Evolutionary conservation across 2,113 vertebrate genomes (phyloP).

Genomic region (Rhinopithecus roxellana): DNA sequence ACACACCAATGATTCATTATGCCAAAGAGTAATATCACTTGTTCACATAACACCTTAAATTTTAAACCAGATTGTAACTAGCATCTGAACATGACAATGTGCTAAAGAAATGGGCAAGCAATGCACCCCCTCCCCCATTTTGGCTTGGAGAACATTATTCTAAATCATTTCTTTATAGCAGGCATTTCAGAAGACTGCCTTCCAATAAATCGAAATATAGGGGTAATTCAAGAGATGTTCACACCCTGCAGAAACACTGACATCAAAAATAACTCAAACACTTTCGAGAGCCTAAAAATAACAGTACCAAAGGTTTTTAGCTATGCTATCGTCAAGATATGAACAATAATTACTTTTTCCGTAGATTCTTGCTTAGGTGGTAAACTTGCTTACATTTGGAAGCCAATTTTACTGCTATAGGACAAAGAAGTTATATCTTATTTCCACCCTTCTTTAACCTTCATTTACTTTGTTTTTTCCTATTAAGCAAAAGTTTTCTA

Average conservation of each 20-base stretch:
- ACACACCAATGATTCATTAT: neutral
- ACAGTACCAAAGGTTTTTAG: neutral
- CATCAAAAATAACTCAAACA: slow-evolving; percentile 31
- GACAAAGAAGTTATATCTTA: neutral
- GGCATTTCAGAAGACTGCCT: neutral
- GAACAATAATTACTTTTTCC: neutral
- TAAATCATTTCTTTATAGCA: neutral
- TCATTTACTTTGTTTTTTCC: neutral
- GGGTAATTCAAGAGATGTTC: neutral
- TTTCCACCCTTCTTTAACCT: neutral
- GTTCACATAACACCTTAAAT: neutral
- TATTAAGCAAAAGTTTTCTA: neutral
- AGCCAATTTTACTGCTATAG: neutral
- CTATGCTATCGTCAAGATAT: neutral
- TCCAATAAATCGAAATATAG: neutral
- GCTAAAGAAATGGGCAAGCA: neutral
- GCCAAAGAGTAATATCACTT: neutral
- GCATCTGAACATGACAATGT: neutral
- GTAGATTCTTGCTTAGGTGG: neutral
- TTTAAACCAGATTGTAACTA: slow-evolving; percentile 40
- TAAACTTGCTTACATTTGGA: neutral
- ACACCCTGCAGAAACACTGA: neutral
- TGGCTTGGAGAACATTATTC: neutral
- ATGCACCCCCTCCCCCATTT: too few relatives aligned
- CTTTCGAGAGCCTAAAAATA: neutral